Evolutionary conservation across 2,113 vertebrate genomes (phyloP), one percentile per base, ranked within the genome.

Genomic region (Puntigrus tetrazona): DNA sequence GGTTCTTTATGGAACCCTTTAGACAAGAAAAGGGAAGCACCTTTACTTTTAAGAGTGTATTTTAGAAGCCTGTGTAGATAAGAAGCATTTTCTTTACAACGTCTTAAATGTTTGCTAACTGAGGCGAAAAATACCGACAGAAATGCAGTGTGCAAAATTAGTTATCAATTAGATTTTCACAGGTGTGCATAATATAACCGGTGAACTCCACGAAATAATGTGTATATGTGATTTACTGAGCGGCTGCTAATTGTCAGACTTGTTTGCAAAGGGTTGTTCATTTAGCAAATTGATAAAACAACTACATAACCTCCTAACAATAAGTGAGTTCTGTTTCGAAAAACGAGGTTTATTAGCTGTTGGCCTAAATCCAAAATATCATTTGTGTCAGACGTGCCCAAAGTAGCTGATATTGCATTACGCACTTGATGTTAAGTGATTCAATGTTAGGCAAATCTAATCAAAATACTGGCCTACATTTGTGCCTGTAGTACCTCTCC

Each of bases 401-500:
- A 69, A 69, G 11, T 36, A 38, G 34, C 1, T 36, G 18, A 22
- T 38, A 3, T 20, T 69, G 11, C 18, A 69, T 38, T 69, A 36
- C 10, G 9, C 38, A 11, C 65, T 22, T 36, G 20, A 31, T 69
- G 20, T 69, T n/a, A 10, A 1, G 18, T 36, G 31, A 36, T 36
- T 10, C 34, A 20, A n/a, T 69, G 10, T 38, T 69, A 69, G 34
- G 1, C 34, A 67, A 50, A 50, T 50, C 45, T 50, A 18, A 50
- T 50, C 16, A 50, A 50, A 50, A 50, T 2, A 50, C 20, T 18
- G 5, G 47, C 14, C 14, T 50, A 77, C 10, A 55, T n/a, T 8
- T 61, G 27, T 61, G 55, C n/a, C 13, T 34, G 7, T 41, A 41
- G 52, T 67, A 80, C 59, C 78, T 80, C 38, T 45, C 85, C 87